Conservation (phyloP, 53 echinoderm and acorn worm genomes). For the Glandiceps talaboti region DNA sequence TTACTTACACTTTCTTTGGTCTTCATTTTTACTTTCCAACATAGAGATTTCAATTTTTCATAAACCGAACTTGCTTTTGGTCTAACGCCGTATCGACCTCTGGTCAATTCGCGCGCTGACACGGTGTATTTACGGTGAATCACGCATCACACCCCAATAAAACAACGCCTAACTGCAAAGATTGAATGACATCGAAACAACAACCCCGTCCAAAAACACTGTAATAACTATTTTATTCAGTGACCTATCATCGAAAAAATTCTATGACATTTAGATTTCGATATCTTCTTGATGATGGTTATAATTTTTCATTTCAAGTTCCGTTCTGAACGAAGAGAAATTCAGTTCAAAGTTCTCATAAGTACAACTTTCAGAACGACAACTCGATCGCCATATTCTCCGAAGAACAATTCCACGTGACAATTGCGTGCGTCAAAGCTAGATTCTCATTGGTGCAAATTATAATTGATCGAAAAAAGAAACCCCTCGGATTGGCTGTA, state of each 20-base stretch:
- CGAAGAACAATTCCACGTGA: neutral
- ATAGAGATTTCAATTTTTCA: neutral
- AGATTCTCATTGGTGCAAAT: neutral
- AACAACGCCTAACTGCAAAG: neutral
- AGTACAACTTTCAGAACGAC: neutral
- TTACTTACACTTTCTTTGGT: neutral
- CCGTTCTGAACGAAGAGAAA: neutral
- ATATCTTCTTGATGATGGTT: neutral
- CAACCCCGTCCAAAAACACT: neutral
- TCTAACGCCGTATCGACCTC: neutral
- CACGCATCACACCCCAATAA: constrained; percentile 1
- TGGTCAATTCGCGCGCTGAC: neutral
- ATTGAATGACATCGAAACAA: neutral
- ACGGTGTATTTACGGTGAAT: neutral
- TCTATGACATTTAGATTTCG: neutral
- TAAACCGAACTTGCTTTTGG: neutral
- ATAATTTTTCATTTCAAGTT: neutral
- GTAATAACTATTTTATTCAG: neutral
- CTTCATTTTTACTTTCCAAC: neutral
- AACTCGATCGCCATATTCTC: neutral
- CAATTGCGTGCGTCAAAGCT: neutral
- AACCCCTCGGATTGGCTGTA: neutral
- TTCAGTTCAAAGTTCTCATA: neutral
- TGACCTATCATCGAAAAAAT: neutral
- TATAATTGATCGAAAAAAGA: neutral